phyloP scores from a whole-genome alignment of 2,888 invertebrate species.

The Troglohyphantes excavatus region DNA sequence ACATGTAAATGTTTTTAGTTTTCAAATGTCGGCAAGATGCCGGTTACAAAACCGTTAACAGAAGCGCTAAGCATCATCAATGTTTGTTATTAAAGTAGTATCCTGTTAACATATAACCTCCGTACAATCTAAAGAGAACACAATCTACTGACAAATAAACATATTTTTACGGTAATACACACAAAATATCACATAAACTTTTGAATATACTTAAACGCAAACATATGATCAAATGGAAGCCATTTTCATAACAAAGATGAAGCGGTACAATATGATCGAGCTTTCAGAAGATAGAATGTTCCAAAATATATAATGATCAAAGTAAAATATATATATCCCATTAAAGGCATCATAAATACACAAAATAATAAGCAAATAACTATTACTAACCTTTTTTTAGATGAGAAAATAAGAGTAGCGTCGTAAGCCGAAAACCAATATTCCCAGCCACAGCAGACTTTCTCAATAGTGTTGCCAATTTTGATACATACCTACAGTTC shows the following conservation, averaged over 20 bases:
- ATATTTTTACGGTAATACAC: no score
- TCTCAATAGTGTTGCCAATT: background rate
- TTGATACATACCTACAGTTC: background rate
- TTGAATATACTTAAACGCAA: background rate
- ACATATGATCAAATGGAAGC: constrained; percentile 39
- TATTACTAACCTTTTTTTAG: background rate
- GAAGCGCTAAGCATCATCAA: background rate
- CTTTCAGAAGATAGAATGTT: background rate
- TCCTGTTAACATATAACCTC: no score
- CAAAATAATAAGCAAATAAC: background rate
- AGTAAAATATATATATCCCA: no score
- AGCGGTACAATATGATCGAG: background rate
- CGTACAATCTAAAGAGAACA: no score
- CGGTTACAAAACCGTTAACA: constrained; percentile 31
- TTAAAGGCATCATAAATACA: no score
- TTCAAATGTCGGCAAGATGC: constrained; percentile 33
- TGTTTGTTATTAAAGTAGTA: background rate
- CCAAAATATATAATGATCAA: background rate
- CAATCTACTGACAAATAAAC: no score
- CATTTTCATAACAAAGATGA: constrained; percentile 54
- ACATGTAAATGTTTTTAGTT: background rate
- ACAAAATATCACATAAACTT: no score
- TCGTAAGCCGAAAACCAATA: background rate
- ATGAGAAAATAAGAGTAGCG: background rate
- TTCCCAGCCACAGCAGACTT: background rate